Percentiles rank a stretch among this genome's conserved stretches.
Evolutionary conservation across 2,888 invertebrate genomes (phyloP).

Genomic region (Drosophila fungiperda): DNA sequence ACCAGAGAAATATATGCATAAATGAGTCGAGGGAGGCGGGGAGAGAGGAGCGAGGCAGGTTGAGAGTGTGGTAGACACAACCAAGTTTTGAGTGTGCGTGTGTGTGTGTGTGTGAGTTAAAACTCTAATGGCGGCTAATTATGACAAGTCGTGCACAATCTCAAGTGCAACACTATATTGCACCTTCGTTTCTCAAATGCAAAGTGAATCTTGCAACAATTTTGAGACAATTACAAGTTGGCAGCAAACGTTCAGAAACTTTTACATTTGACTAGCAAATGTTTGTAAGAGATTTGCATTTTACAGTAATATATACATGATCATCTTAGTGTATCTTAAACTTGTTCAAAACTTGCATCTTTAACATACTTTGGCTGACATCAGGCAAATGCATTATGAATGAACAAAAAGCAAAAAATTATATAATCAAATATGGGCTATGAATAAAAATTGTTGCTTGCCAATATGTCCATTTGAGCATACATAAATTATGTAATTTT

Average conservation of each 20-base stretch:
- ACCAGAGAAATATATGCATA: constrained; percentile 55
- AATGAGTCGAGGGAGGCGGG: background rate
- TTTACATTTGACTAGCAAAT: constrained; percentile 1
- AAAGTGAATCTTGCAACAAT: background rate
- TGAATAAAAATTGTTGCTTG: background rate
- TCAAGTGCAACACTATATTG: constrained; percentile 11
- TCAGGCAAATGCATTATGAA: background rate
- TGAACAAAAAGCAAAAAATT: background rate
- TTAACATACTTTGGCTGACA: background rate
- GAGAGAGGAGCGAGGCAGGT: constrained; percentile 1
- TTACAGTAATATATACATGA: background rate
- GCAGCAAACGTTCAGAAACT: background rate
- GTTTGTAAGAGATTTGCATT: background rate
- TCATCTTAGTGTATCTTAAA: background rate
- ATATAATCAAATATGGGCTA: background rate
- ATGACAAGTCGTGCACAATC: constrained; percentile 56
- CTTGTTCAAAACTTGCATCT: background rate
- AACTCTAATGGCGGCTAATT: constrained; percentile 70
- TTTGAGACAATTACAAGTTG: constrained; percentile 5
- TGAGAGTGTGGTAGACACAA: background rate
- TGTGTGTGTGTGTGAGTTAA: constrained; percentile 19
- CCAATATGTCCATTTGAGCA: background rate
- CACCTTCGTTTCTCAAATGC: constrained; percentile 5
- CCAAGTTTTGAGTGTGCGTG: constrained; percentile 9
- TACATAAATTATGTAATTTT: background rate